Percentiles rank a stretch among this genome's conserved stretches.
phyloP scores from a whole-genome alignment of 2,888 invertebrate species.

The Smittia aterrima region DNA sequence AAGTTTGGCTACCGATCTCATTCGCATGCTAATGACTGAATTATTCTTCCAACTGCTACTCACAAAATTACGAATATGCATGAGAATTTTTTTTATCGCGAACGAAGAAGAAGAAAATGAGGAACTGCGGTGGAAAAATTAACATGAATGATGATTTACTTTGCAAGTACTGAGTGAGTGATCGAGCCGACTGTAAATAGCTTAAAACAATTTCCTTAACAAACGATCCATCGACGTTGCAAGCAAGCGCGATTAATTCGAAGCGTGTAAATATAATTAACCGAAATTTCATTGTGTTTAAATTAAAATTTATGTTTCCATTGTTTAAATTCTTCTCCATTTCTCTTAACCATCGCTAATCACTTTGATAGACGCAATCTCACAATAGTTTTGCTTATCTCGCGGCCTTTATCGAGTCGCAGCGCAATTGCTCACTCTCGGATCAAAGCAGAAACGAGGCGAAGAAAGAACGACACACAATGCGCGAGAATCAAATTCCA shows the following conservation, averaged over 20 bases:
- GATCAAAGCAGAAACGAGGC: constrained; percentile 1
- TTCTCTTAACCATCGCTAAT: constrained; percentile 13
- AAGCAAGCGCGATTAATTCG: background rate
- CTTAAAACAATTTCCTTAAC: constrained; percentile 37
- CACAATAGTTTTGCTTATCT: constrained; percentile 22
- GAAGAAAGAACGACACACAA: background rate
- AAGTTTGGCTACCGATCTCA: background rate
- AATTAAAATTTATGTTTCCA: constrained; percentile 41
- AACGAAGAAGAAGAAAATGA: background rate
- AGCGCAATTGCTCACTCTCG: constrained; percentile 11
- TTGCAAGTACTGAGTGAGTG: background rate
- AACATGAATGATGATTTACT: constrained; percentile 3
- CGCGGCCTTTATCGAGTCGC: constrained; percentile 15
- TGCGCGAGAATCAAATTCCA: constrained; percentile 28
- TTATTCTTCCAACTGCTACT: background rate
- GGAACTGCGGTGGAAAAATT: constrained; percentile 12
- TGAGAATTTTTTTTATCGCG: constrained; percentile 26
- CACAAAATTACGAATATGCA: constrained; percentile 6
- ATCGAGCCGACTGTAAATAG: constrained; percentile 26
- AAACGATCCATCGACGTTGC: constrained; percentile 32
- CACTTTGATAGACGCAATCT: constrained; percentile 32
- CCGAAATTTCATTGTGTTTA: constrained; percentile 40
- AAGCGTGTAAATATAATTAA: constrained; percentile 40
- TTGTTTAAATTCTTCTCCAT: constrained; percentile 29
- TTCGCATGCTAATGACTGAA: constrained; percentile 14